Percentiles rank a stretch among this genome's conserved stretches.
phyloP scores from a whole-genome alignment of 1,140 invertebrate genomes.

The Coenobita brevimanus region DNA sequence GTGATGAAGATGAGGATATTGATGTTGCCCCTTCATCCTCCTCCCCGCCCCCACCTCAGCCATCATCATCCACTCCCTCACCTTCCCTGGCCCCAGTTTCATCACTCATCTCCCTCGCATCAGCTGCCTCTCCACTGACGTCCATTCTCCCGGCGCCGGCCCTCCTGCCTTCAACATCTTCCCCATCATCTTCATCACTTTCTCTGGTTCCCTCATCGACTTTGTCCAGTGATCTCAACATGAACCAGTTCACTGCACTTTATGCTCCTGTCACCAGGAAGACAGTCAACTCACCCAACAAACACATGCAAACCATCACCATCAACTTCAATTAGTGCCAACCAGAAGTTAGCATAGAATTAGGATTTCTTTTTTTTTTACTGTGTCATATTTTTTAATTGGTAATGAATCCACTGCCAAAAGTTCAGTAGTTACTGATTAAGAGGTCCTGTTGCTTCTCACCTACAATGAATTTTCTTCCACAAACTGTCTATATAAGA shows the following conservation, averaged over 20 bases:
- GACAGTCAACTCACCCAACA: constrained; percentile 65
- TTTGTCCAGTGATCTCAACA: constrained; percentile 44
- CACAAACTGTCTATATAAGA: neutral
- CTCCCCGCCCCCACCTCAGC: neutral
- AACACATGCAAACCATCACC: constrained; percentile 67
- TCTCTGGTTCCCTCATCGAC: constrained; percentile 34
- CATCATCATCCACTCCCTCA: constrained; percentile 14
- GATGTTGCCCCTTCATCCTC: constrained; percentile 37
- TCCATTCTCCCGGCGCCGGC: constrained; percentile 27
- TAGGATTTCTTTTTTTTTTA: neutral
- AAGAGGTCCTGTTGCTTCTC: neutral
- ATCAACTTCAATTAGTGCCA: constrained; percentile 65
- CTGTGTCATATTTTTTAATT: neutral
- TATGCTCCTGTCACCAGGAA: constrained; percentile 65
- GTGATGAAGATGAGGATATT: constrained; percentile 44
- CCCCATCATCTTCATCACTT: constrained; percentile 4
- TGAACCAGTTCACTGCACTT: constrained; percentile 58
- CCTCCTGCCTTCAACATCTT: constrained; percentile 15
- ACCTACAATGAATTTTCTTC: neutral
- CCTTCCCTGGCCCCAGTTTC: constrained; percentile 52
- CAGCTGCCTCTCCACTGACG: constrained; percentile 43
- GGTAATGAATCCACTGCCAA: constrained; percentile 33
- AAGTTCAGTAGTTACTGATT: neutral
- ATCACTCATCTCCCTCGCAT: constrained; percentile 48
- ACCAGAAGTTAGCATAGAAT: neutral